phyloP scores from a whole-genome alignment of 2,888 invertebrate species.

The Eubasilissa splendida region DNA sequence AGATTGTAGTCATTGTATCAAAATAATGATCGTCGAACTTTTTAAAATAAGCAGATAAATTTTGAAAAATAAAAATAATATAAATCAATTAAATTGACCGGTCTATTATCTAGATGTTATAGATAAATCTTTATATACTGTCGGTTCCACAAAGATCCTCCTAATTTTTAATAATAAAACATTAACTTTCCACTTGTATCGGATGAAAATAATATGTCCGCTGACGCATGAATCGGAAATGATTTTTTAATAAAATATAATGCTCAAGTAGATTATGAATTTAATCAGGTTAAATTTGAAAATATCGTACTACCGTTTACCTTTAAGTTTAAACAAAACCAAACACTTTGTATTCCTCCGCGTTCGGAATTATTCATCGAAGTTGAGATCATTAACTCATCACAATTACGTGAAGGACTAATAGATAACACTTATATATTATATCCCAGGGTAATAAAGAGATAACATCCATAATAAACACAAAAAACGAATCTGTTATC shows the following conservation, averaged over 20 bases:
- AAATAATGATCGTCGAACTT: too few species aligned
- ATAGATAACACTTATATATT: background rate
- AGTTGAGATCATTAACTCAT: background rate
- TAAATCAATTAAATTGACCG: conserved; percentile 9
- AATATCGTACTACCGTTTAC: background rate
- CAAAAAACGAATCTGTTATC: background rate
- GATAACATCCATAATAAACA: background rate
- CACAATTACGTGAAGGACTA: background rate
- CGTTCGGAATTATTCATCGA: background rate
- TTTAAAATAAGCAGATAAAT: background rate
- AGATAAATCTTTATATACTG: background rate
- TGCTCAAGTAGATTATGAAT: conserved; percentile 13
- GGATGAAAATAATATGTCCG: conserved; percentile 8
- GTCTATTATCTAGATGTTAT: background rate
- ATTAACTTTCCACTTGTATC: background rate
- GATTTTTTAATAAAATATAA: conserved; percentile 22
- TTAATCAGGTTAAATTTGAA: background rate
- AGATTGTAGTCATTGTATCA: too few species aligned
- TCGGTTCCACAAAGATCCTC: background rate
- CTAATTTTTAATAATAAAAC: background rate
- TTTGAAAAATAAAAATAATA: background rate
- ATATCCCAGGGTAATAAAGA: background rate
- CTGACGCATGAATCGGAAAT: conserved; percentile 10
- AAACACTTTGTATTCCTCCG: background rate
- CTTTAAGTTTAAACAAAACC: background rate